Conservation (phyloP, 2,797 vertebrate species). For the Hylomyscus alleni region DNA sequence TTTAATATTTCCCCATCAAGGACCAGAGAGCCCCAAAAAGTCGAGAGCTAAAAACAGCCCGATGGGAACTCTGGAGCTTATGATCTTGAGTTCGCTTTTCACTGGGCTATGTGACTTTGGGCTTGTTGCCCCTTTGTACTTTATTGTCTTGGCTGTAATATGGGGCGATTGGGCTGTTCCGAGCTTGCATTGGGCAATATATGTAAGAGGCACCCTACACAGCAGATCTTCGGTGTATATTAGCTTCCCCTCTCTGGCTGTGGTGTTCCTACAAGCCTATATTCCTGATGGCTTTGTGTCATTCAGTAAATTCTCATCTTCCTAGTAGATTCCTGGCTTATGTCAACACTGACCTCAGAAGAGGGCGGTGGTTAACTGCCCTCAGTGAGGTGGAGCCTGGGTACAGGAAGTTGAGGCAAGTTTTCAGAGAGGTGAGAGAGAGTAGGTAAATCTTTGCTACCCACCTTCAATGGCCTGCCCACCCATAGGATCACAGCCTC, state of each 20-base stretch:
- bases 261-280: neutral
- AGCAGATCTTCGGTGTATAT: neutral
- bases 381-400: neutral
- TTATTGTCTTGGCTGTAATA: neutral
- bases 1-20: neutral
- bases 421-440: neutral
- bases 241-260: neutral
- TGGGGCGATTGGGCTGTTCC: neutral
- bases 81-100: neutral
- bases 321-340: neutral
- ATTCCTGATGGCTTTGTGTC: slow-evolving; percentile 3
- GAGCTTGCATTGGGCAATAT: neutral
- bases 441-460: neutral
- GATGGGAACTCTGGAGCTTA: neutral
- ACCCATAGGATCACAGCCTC: neutral
- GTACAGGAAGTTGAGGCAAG: neutral
- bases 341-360: neutral
- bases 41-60: neutral
- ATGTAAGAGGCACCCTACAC: neutral
- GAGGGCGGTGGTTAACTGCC: neutral
- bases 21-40: neutral
- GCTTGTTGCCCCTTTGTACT: neutral
- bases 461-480: neutral
- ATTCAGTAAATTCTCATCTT: neutral
- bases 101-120: neutral